Base-by-base conservation (phyloP, 2,888 invertebrate species). In the Myopa testacea region DNA sequence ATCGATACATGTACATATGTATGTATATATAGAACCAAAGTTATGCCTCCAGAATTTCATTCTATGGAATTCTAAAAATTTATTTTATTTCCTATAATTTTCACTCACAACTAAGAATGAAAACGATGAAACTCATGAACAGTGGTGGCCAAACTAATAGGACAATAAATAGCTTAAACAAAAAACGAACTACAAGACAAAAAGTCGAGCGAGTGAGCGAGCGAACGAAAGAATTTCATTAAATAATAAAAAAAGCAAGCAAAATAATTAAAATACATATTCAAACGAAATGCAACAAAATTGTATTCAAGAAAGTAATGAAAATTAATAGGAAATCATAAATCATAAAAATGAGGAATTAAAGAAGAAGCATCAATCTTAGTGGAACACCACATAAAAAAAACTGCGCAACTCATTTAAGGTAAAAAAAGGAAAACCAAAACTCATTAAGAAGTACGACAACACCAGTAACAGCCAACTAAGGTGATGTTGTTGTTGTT, bases 261-360 rank as follows among this genome's bases (percentile, higher is more conserved):
- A 68, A 62, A 40, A 40, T 50, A 80, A 34, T 74, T 14, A 65
- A 4, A 12, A 37, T 37, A 63, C 8, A 34, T 16, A 62, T 62
- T 26, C 5, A 4, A 62, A 19, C 34, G 26, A 62, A 62, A 26
- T 45, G 45, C 45, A 26, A 62, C 19, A 26, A 62, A 26, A 62
- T 26, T 8, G 5, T n/a, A 62, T 62, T 60, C 14, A 70, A 67
- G 8, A 72, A 62, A 68, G 58, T 69, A 79, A 76, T 65, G 68
- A 71, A 76, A 80, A 80, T 80, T 77, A 80, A 81, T 78, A 80
- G 70, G 76, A 78, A 78, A 80, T 81, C 82, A 81, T 81, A 78
- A 82, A 79, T 81, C 79, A 82, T 79, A 79, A 77, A 72, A 79
- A 65, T 76, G 69, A 68, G 37, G 37, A 76, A 72, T 26, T 69